Base-by-base conservation (phyloP, 2,888 invertebrate genomes). In the Uloborus plumipes region DNA sequence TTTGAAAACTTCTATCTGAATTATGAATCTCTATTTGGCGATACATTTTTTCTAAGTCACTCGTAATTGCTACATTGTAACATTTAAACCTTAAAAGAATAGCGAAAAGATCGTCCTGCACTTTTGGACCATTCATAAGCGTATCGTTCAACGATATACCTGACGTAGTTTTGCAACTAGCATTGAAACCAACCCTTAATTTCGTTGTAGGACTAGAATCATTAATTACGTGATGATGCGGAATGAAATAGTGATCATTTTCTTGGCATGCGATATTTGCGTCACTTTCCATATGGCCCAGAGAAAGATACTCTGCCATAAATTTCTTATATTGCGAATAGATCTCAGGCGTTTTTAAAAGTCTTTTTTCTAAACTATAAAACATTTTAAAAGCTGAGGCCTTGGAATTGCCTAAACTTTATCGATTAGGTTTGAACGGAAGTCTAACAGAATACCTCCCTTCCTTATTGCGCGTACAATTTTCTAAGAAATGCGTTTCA, bases 11-110 rank as follows among this genome's bases (percentile, higher is more conserved):
- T 13, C 49, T 20, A 26, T 72, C 72, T 16, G 39, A 20, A 9
- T 16, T 20, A 14, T 62, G 18, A 20, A 72, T 26, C 61, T n/a
- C 39, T 16, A 72, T n/a, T n/a, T 74, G 64, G 14, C 53, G 22
- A 22, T 72, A 72, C 72, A 72, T 72, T 39, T 72, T 61, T 11
- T 18, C 22, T 14, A 61, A 62, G 15, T 72, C 61, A 15, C 61
- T 62, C 2, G 31, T 65, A 6, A 65, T n/a, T 39, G 65, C 47
- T n/a, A 65, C 47, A 3, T 11, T 39, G 9, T 16, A 2, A 13
- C 13, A 18, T 6, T 47, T 4, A n/a, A 65, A 65, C 39, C 39
- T 15, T 1, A 47, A 9, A 20, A 65, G 9, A 15, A 65, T 39
- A 15, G 39, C 39, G 7, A 26, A 39, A 49, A 65, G 39, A 18